Percentiles rank a stretch among this genome's conserved stretches.
Evolutionary conservation across 2,888 invertebrate genomes (phyloP).

Genomic region (Torymus tubicola): DNA sequence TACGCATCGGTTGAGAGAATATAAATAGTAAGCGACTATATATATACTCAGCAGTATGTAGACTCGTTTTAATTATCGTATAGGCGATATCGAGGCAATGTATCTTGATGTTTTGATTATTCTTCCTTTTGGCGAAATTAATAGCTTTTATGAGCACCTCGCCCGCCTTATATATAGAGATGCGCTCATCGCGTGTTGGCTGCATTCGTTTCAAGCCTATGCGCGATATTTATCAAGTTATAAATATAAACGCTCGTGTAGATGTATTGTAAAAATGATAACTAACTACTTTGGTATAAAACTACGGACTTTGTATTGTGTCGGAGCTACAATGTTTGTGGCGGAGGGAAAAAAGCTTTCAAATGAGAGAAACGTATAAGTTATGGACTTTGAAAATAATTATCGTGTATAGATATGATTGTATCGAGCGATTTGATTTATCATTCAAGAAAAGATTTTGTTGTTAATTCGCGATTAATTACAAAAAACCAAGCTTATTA

Average conservation of each 20-base stretch:
- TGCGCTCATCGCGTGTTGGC: background rate
- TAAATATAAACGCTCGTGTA: background rate
- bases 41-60: background rate
- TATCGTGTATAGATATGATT: too few species aligned
- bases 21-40: background rate
- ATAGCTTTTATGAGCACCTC: slow-evolving; percentile 26
- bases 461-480: too few species aligned
- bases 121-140: slow-evolving; percentile 24
- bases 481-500: too few species aligned
- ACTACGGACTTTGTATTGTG: too few species aligned
- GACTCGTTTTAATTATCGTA: slow-evolving; percentile 49
- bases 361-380: too few species aligned
- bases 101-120: slow-evolving; percentile 46
- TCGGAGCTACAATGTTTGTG: too few species aligned
- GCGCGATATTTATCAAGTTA: slow-evolving; percentile 30
- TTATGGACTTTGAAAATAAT: too few species aligned
- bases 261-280: too few species aligned
- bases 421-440: too few species aligned
- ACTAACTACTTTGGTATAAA: too few species aligned
- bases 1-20: background rate
- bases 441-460: too few species aligned
- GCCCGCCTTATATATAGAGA: background rate
- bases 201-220: slow-evolving; percentile 1
- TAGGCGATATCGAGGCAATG: slow-evolving; percentile 14
- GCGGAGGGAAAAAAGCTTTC: too few species aligned